Conservation (phyloP, 2,888 invertebrate genomes). For the Julus scanicus region DNA sequence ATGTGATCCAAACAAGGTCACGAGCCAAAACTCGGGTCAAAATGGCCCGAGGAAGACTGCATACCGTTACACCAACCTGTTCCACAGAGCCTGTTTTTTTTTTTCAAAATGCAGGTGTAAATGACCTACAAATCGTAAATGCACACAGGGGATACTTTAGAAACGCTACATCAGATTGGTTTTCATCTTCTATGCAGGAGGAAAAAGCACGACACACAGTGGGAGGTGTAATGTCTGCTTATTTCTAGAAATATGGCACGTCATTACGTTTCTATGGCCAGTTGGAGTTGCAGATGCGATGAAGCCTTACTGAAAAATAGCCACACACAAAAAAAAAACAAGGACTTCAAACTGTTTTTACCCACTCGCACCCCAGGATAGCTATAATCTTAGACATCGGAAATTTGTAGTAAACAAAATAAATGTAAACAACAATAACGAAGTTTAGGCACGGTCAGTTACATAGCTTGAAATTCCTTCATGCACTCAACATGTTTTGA, state of each 20-base stretch:
- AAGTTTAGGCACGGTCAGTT: not conserved
- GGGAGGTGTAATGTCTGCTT: not conserved
- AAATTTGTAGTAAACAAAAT: not conserved
- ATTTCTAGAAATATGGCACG: not conserved
- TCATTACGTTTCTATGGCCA: not conserved
- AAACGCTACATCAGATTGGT: not conserved
- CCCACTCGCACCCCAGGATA: not conserved
- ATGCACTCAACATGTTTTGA: not conserved
- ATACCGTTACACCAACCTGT: slow-evolving; percentile 22
- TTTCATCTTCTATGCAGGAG: not conserved
- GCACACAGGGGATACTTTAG: not conserved
- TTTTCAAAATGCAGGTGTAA: not conserved
- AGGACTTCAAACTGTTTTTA: slow-evolving; percentile 14
- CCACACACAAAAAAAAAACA: not conserved
- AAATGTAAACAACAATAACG: not conserved
- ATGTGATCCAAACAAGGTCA: slow-evolving; percentile 15
- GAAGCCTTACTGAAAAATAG: not conserved
- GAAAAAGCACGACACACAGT: not conserved
- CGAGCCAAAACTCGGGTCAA: slow-evolving; percentile 23
- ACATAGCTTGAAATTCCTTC: not conserved
- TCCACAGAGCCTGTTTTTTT: slow-evolving; percentile 3
- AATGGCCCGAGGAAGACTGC: slow-evolving; percentile 15
- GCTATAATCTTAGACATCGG: not conserved
- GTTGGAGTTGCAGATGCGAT: not conserved
- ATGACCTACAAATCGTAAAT: not conserved